phyloP scores from a whole-genome alignment of 2,113 vertebrate species.

The Prochilodus magdalenae region DNA sequence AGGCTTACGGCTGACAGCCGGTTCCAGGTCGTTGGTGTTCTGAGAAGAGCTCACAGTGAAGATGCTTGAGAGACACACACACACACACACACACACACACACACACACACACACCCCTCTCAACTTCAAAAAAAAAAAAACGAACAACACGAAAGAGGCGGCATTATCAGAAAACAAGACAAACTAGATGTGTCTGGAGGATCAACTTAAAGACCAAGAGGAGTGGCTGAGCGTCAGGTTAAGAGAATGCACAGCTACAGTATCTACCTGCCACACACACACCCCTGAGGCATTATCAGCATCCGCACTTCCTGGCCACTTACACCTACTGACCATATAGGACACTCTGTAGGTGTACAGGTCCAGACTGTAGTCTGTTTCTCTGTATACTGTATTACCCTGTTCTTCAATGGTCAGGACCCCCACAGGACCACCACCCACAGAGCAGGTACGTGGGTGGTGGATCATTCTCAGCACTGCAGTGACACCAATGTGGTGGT shows the following conservation, averaged over 20 bases:
- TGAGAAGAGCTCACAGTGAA: conserved; percentile 43
- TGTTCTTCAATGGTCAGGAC: too few relatives aligned
- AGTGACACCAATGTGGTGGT: too few relatives aligned
- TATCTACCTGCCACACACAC: not conserved
- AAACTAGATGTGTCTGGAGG: conserved; percentile 58
- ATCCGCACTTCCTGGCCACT: not conserved
- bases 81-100: conserved; percentile 50
- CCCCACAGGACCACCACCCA: too few relatives aligned
- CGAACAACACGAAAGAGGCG: conserved; percentile 32
- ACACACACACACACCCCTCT: conserved; percentile 54
- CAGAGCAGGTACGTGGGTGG: too few relatives aligned
- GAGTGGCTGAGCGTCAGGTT: not conserved
- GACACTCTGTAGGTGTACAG: too few relatives aligned
- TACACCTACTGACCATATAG: too few relatives aligned
- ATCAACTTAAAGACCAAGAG: conserved; percentile 10
- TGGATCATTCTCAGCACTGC: too few relatives aligned
- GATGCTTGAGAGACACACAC: not conserved
- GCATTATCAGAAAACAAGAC: conserved; percentile 60
- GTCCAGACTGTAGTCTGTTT: too few relatives aligned
- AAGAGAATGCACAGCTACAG: not conserved
- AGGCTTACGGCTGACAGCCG: conserved; percentile 64
- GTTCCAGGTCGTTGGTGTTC: conserved; percentile 59
- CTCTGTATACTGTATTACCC: too few relatives aligned
- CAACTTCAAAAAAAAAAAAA: conserved; percentile 45
- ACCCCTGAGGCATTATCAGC: not conserved